Base-by-base conservation (phyloP, 2,113 vertebrate species). In the Misgurnus mizolepis region DNA sequence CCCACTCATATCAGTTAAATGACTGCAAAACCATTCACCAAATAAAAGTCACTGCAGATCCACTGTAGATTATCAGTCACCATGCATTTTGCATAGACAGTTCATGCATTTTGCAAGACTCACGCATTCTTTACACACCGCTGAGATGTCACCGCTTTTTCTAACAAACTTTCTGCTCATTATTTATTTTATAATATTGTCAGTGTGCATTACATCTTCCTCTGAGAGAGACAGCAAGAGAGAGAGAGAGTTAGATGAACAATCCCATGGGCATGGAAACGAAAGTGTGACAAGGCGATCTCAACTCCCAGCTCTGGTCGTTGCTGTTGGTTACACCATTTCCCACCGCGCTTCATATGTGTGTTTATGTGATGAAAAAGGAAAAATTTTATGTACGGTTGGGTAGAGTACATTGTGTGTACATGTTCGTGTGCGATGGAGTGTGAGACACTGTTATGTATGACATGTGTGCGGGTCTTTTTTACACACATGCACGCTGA, bases 181-280 rank as follows among this genome's bases (percentile, higher is more conserved):
- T 78, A 55, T 78, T 82, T 82, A 75, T 78, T 82, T 82, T 82
- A 65, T 72, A 69, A 72, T 56, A 22, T 53, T 78, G 75, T 72
- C 74, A 72, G 65, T 67, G 53, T 43, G 43, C 53, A 66, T 77
- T 66, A 77, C 74, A 53, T 76, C 55, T 68, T 81, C 62, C 80
- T 81, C 72, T 7, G 65, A 69, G 61, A 76, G 65, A 39, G 12
- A 47, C 40, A 2, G 7, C 50, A 45, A 67, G 12, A 7, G 11
- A 69, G 0, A 71, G 50, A 67, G 45, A 7, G 14, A 66, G 47
- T 56, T 41, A 72, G 70, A 69, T 53, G 69, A 75, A 81, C 72
- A 68, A 76, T 56, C 80, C 80, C 80, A 81, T 76, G 80, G 72
- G 80, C 64, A 68, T 15, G 43, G 50, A 34, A 62, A 5, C 43